phyloP scores from a whole-genome alignment of 2,113 vertebrate species.

The Vulpes vulpes region DNA sequence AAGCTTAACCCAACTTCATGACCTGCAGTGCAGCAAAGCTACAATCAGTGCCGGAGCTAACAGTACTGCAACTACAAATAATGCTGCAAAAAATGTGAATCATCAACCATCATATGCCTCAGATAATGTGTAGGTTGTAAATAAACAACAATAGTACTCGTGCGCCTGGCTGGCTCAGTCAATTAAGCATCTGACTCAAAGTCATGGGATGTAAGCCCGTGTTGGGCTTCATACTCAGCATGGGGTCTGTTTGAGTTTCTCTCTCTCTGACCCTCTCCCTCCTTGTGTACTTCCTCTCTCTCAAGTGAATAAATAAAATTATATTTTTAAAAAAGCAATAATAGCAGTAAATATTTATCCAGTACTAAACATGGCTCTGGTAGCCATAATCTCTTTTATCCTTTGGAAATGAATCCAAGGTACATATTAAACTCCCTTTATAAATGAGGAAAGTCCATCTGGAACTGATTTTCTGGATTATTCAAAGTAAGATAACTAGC shows the following conservation, averaged over 20 bases:
- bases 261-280: accelerated
- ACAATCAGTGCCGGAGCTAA: not conserved
- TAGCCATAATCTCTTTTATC: not conserved
- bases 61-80: not conserved
- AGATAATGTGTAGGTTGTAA: not conserved
- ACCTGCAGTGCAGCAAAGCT: not conserved
- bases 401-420: not conserved
- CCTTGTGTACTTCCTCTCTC: not conserved
- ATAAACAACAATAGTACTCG: not conserved
- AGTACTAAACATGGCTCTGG: not conserved
- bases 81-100: not conserved
- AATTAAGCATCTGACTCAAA: not conserved
- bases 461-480: not conserved
- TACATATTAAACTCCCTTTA: not conserved
- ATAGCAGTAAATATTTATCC: not conserved
- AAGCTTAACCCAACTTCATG: not conserved
- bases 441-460: not conserved
- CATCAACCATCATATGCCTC: not conserved
- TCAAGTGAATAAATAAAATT: not conserved
- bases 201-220: not conserved
- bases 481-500: not conserved
- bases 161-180: not conserved
- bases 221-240: not conserved
- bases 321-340: not conserved
- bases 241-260: not conserved